These are phyloP conservation scores for Ophioninae sp. DNA, from an alignment of 2,888 invertebrate species.

Conservation along the genomic window DNA sequence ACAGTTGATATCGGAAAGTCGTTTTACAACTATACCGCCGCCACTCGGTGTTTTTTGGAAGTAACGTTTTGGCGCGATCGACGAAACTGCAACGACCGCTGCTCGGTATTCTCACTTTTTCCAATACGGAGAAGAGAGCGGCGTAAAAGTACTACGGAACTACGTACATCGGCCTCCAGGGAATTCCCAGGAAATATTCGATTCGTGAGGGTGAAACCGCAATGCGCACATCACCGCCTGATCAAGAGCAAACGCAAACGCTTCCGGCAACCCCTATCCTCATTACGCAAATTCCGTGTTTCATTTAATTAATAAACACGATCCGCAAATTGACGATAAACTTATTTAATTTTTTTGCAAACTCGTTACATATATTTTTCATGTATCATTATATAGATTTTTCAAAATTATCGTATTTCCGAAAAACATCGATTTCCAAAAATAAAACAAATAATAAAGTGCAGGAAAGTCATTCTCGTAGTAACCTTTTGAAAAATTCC, in stretches of 20 bases:
- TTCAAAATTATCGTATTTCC: no score
- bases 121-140: slow-evolving; percentile 1
- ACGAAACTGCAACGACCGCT: neutral
- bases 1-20: no score
- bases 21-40: no score
- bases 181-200: slow-evolving; percentile 37
- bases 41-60: no score
- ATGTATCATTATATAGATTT: no score
- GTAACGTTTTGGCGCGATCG: no score
- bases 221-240: slow-evolving; percentile 58
- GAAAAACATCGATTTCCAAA: no score
- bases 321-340: neutral
- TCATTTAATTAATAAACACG: neutral
- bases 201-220: slow-evolving; percentile 57
- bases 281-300: neutral
- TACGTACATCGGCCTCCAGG: slow-evolving; percentile 20
- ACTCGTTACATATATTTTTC: no score
- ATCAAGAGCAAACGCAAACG: slow-evolving; percentile 10
- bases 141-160: neutral
- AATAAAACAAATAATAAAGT: no score
- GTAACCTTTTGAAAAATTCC: no score
- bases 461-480: no score
- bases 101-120: neutral
- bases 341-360: neutral
- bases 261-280: neutral